Evolutionary conservation across 2,113 vertebrate species (phyloP).

Genomic region (pig (Sus scrofa)): T2T-Sscrofa CM000812.6:10283501-10284000

Average conservation of each 20-base stretch:
- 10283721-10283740: background rate
- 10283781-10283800: background rate
- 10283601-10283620: background rate
- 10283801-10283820: too few relatives aligned
- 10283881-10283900: too few relatives aligned
- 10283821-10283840: too few relatives aligned
- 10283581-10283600: background rate
- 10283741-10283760: background rate
- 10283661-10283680: background rate
- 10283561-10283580: background rate
- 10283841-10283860: too few relatives aligned
- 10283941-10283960: too few relatives aligned
- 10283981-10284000: background rate
- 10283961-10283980: background rate
- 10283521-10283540: background rate
- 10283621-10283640: background rate
- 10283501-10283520: background rate
- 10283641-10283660: background rate
- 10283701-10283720: background rate
- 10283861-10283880: too few relatives aligned
- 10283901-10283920: too few relatives aligned
- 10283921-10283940: too few relatives aligned
- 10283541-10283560: background rate
- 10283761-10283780: background rate
- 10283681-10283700: background rate